phyloP scores from a whole-genome alignment of 2,888 invertebrate genomes.

The Mechanitis messenoides region DNA sequence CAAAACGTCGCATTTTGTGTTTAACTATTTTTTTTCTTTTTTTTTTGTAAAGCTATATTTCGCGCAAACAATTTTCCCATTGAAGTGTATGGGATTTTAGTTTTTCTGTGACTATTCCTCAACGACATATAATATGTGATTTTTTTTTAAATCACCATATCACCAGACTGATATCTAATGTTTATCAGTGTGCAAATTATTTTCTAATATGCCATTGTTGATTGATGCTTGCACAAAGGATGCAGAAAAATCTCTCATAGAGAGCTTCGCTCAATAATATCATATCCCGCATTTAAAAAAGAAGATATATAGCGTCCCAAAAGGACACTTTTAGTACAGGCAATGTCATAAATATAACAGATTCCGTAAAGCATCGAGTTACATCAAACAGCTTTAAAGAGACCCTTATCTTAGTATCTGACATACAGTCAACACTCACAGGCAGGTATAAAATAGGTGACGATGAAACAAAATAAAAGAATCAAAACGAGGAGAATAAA shows the following conservation, averaged over 20 bases:
- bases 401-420: slow-evolving; percentile 64
- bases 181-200: no score
- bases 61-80: no score
- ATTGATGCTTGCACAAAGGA: not conserved
- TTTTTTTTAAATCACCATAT: no score
- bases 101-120: no score
- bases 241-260: no score
- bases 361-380: slow-evolving; percentile 59
- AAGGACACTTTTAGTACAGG: slow-evolving; percentile 29
- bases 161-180: no score
- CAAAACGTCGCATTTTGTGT: no score
- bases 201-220: not conserved
- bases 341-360: slow-evolving; percentile 57
- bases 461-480: slow-evolving; percentile 58
- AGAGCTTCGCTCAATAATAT: not conserved
- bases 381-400: slow-evolving; percentile 64
- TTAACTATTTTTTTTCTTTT: no score
- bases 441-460: slow-evolving; percentile 56
- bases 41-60: no score
- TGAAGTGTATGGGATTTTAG: no score
- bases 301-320: slow-evolving; percentile 26
- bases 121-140: no score
- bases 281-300: slow-evolving; percentile 22
- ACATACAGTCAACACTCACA: slow-evolving; percentile 62
- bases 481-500: slow-evolving; percentile 71